Conservation (phyloP, 2,888 invertebrate genomes). For the Aporophyla lueneburgensis region DNA sequence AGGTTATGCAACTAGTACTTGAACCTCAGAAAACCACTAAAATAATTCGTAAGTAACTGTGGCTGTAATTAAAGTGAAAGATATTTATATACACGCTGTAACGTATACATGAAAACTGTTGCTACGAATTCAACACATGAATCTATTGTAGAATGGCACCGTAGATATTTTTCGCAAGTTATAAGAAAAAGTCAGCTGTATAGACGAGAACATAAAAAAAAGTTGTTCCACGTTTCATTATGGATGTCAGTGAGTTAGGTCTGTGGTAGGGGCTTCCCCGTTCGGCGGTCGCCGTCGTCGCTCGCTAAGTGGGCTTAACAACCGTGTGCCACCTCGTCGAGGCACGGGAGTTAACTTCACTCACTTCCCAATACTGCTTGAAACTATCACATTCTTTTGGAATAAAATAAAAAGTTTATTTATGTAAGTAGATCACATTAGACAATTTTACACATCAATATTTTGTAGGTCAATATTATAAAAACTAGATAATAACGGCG, state of each 20-base stretch:
- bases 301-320: constrained; percentile 51
- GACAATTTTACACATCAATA: too few species aligned
- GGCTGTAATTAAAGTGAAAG: background rate
- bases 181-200: background rate
- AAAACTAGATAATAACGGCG: too few species aligned
- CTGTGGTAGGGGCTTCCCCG: constrained; percentile 23
- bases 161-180: background rate
- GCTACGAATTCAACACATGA: background rate
- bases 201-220: too few species aligned
- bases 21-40: too few species aligned
- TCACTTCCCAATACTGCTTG: constrained; percentile 14
- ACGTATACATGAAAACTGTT: background rate
- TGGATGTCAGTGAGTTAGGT: constrained; percentile 6
- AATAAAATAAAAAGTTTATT: too few species aligned
- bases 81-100: too few species aligned
- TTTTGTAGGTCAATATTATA: too few species aligned
- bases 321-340: constrained; percentile 25
- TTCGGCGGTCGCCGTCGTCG: background rate
- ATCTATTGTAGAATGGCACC: background rate
- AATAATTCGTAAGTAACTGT: too few species aligned
- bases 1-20: background rate
- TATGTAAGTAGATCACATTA: too few species aligned
- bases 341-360: constrained; percentile 18
- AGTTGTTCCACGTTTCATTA: too few species aligned
- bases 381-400: constrained; percentile 5